Evolutionary conservation across 1,140 invertebrate genomes (phyloP).

Genomic region (Leucophenga varia): DNA sequence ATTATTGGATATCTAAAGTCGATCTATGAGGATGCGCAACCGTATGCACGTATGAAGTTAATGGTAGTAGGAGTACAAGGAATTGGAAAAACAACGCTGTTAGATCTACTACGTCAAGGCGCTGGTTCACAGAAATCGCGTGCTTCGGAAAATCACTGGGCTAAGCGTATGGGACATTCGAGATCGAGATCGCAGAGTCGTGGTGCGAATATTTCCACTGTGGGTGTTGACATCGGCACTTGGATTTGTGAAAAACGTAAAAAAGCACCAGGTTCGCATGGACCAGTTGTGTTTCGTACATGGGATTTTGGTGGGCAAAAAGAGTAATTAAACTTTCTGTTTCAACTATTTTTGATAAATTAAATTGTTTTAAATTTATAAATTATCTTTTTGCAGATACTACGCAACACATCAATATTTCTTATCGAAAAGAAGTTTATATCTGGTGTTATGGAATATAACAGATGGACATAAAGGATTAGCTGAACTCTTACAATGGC

Average conservation of each 20-base stretch:
- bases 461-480: conserved; percentile 90
- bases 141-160: conserved; percentile 72
- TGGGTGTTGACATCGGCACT: conserved; percentile 95
- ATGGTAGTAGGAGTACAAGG: conserved; percentile 97
- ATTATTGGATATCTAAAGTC: conserved; percentile 94
- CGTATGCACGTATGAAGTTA: conserved; percentile 94
- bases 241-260: conserved; percentile 87
- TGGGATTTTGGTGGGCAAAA: conserved; percentile 99
- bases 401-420: conserved; percentile 99
- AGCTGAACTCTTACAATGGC: conserved; percentile 89
- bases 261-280: conserved; percentile 65
- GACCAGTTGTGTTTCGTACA: conserved; percentile 92
- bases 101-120: conserved; percentile 81
- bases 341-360: background rate
- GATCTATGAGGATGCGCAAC: conserved; percentile 85
- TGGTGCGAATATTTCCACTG: conserved; percentile 80
- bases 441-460: conserved; percentile 94
- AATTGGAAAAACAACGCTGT: conserved; percentile 88
- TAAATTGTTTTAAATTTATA: background rate
- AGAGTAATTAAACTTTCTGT: conserved; percentile 62
- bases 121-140: conserved; percentile 47
- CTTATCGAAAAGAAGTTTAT: conserved; percentile 91
- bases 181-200: conserved; percentile 32
- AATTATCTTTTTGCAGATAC: conserved; percentile 62
- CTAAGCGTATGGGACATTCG: conserved; percentile 90